phyloP scores from a whole-genome alignment of 2,113 vertebrate species.

The Podarcis muralis region DNA sequence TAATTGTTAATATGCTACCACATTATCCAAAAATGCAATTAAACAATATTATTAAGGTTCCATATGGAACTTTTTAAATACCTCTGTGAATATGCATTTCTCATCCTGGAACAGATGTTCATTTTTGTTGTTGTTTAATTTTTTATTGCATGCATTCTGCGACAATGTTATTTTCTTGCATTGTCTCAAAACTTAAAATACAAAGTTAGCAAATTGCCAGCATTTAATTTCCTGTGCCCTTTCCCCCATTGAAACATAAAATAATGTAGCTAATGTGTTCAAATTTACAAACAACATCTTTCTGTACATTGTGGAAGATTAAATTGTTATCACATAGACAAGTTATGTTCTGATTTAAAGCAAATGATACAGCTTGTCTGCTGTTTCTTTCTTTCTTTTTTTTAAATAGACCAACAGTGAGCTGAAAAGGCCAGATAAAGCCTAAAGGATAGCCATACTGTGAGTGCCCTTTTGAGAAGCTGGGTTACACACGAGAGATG shows the following conservation, averaged over 20 bases:
- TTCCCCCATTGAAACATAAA: conserved; percentile 3
- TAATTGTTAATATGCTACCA: conserved; percentile 65
- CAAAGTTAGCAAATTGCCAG: conserved; percentile 36
- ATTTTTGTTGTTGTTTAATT: conserved; percentile 46
- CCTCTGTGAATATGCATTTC: conserved; percentile 57
- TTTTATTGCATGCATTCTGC: conserved; percentile 41
- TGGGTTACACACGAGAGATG: not conserved
- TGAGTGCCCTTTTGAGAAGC: conserved; percentile 36
- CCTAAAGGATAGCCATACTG: conserved; percentile 7
- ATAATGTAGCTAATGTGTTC: not conserved
- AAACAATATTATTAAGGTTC: conserved; percentile 67
- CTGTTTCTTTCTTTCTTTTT: not conserved
- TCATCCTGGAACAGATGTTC: conserved; percentile 63
- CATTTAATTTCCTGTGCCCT: conserved; percentile 18
- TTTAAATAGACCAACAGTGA: not conserved
- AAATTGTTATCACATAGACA: not conserved
- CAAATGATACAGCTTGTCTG: not conserved
- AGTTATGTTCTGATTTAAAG: conserved; percentile 10
- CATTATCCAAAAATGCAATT: conserved; percentile 65
- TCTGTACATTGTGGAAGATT: not conserved
- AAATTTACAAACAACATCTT: not conserved
- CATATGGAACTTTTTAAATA: conserved; percentile 65
- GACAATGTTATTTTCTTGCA: not conserved
- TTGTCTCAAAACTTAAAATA: not conserved
- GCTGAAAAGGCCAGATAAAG: conserved; percentile 8